Evolutionary conservation across 2,113 vertebrate genomes (phyloP).

Genomic region (Ploceus nigricollis): DNA sequence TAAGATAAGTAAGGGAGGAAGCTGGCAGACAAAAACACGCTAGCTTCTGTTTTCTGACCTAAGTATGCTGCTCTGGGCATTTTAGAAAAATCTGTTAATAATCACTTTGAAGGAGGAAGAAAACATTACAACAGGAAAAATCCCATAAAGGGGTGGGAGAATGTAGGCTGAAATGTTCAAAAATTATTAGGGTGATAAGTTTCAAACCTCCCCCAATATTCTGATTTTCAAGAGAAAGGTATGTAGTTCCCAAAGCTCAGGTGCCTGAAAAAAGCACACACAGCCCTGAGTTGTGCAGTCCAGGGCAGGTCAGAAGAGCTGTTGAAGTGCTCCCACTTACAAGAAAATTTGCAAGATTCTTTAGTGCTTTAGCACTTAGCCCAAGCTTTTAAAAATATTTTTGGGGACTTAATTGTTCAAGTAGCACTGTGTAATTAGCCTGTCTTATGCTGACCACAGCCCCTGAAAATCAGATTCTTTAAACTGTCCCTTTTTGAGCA

Average conservation of each 20-base stretch:
- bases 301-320: neutral
- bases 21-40: neutral
- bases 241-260: neutral
- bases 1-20: conserved; percentile 19
- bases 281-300: neutral
- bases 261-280: neutral
- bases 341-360: neutral
- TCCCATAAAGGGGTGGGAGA: neutral
- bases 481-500: neutral
- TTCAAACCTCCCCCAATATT: neutral
- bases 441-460: neutral
- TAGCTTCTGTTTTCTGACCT: conserved; percentile 46
- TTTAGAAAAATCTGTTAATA: conserved; percentile 55
- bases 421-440: neutral
- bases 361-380: neutral
- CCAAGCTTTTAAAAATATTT: neutral
- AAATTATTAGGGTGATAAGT: neutral
- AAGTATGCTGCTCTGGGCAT: conserved; percentile 11
- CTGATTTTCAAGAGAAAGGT: neutral
- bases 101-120: conserved; percentile 14
- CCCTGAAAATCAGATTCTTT: neutral
- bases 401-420: neutral
- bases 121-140: neutral
- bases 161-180: neutral
- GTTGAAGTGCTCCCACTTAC: neutral